Conservation (phyloP, 2,113 vertebrate genomes). For the Cavia aperea region DNA sequence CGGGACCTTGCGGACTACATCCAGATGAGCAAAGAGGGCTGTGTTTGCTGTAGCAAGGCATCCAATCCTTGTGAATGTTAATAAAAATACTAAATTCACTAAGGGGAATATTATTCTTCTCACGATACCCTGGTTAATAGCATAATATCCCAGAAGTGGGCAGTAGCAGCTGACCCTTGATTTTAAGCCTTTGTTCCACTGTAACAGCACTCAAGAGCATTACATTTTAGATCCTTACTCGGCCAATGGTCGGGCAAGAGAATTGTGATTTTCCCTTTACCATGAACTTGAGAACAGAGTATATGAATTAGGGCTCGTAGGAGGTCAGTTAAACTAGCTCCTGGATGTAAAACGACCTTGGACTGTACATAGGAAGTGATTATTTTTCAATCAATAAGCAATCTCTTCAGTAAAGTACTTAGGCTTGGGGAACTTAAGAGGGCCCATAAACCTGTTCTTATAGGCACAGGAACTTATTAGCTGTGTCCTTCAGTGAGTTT, state of each 20-base stretch:
- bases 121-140: conserved; percentile 13
- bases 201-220: background rate
- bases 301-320: background rate
- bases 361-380: background rate
- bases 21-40: background rate
- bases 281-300: background rate
- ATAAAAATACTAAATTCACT: conserved; percentile 38
- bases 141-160: background rate
- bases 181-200: background rate
- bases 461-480: background rate
- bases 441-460: background rate
- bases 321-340: background rate
- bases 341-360: background rate
- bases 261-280: background rate
- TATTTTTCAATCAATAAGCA: background rate
- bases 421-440: background rate
- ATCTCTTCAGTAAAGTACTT: background rate
- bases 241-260: background rate
- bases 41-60: background rate
- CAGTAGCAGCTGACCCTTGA: background rate
- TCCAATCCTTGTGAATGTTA: conserved; percentile 25
- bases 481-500: background rate
- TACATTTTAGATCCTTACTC: background rate
- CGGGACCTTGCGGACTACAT: conserved; percentile 33
- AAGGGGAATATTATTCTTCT: conserved; percentile 33